Base-by-base conservation (phyloP, 2,888 invertebrate genomes). In the Sturmia bella region DNA sequence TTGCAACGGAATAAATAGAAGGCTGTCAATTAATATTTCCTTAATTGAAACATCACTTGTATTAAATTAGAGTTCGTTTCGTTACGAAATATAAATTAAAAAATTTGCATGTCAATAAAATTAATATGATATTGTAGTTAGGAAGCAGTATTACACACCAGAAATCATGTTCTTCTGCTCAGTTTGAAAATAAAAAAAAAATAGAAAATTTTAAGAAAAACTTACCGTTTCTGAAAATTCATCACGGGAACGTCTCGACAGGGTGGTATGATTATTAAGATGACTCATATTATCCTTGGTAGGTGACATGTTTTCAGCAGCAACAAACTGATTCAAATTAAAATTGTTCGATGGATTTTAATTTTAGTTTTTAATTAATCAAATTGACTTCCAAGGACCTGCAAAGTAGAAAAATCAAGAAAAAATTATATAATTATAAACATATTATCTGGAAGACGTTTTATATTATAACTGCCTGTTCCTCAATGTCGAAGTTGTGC, bases 211-310 rank as follows among this genome's bases (percentile, higher is more conserved):
- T 45, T 43, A 43, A 32, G 32, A 11, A 19, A 45, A 73, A 85
- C 89, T 88, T 85, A 89, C 89, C 88, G 89, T 89, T 77, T 89
- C 89, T n/a, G 90, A 87, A 72, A 89, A 89, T 73, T 89, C 89
- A 82, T 89, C 89, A 27, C 89, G 90, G 41, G 90, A 87, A n/a
- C 89, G 89, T 45, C 89, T 87, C 24, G 89, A 89, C 80, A 88
- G 84, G 17, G 87, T 87, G 39, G 90, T 74, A 41, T 83, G 41
- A 84, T 87, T 72, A 85, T 86, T 78, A 21, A 74, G 48, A 68
- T 82, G 80, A 66, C 87, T 84, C 85, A 87, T 72, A 85, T 86
- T 88, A 64, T 90, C 89, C 86, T 89, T 89, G 73, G 89, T 89
- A 73, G 90, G 90, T 83, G 89, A 89, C 87, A 87, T 87, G 48